Evolutionary conservation across 2,888 invertebrate genomes (phyloP), one percentile per base, ranked within the genome.

Genomic region (Heliconius sara): DNA sequence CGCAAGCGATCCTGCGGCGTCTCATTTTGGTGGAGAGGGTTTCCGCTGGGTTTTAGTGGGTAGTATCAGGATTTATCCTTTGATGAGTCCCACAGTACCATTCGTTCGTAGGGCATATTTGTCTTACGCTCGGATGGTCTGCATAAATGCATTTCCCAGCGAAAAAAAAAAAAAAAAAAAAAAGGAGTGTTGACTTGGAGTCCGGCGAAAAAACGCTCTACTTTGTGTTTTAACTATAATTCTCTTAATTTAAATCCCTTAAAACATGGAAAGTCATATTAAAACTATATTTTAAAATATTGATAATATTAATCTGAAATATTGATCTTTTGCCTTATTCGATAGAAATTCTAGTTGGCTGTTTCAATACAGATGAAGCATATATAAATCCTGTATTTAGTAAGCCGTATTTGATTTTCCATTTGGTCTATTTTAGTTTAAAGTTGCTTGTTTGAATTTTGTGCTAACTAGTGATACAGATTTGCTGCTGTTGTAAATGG

Each of bases 291-390:
- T 19, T 47, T 1, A 67, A n/a, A 74, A 34, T 25, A 52, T 39
- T 47, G 57, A 16, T 68, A 60, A 19, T 71, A 65, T 25, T 71
- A 65, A 30, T 9, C 25, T 16, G 43, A 79, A 27, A 52, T 76
- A 34, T 47, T 66, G 25, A 30, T 57, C 39, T 75, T 74, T 43
- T 2, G n/a, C 57, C 16, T 76, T 34, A 65, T 25, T 25, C 47
- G 22, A 16, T 68, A 19, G n/a, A 10, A 73, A 65, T 63, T 65
- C 12, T n/a, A 63, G 47, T 70, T 30, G 30, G 52, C 25, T 57
- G 19, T 30, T 65, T 60, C 60, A 60, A 79, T 76, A 70, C 52
- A 76, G 67, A 79, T 71, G 34, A 78, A 19, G n/a, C 75, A 22
- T 43, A 60, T 75, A 19, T 60, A 78, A 25, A 47, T 70, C 39